Evolutionary conservation across 30 jellyfish, hydroid and myxozoan genomes (phyloP).

Genomic region (Morbakka virulenta): DNA sequence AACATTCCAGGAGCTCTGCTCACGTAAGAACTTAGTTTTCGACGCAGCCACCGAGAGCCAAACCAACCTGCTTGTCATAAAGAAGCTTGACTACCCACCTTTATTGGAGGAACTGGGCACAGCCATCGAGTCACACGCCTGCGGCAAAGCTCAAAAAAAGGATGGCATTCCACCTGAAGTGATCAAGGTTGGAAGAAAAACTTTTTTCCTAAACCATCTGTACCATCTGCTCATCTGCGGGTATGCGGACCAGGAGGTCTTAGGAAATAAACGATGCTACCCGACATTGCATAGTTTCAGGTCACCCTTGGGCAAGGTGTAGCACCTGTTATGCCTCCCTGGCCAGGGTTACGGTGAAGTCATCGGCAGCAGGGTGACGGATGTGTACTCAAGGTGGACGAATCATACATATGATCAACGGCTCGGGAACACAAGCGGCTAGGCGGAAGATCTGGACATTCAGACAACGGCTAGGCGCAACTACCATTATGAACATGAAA

Average conservation of each 20-base stretch:
- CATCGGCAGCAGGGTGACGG: no score
- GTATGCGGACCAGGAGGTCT: no score
- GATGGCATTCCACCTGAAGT: neutral
- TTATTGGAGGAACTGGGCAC: conserved; percentile 23
- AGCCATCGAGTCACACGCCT: neutral
- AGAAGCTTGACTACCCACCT: conserved; percentile 19
- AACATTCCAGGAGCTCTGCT: conserved; percentile 28
- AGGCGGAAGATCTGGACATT: no score
- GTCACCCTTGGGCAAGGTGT: no score
- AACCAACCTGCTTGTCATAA: conserved; percentile 1
- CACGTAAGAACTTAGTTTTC: neutral
- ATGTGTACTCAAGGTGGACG: no score
- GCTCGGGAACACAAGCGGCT: no score
- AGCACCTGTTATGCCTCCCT: no score
- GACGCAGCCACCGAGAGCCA: neutral
- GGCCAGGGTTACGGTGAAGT: no score
- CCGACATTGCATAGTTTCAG: no score
- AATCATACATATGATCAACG: no score
- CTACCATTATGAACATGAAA: no score
- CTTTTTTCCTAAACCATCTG: neutral
- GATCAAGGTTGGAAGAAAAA: neutral
- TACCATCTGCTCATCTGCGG: neutral
- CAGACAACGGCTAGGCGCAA: no score
- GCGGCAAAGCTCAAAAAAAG: neutral
- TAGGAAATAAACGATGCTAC: neutral